A percentile compares a stretch with the other conserved stretches of the same genome.
Conservation (phyloP, 2,113 vertebrate genomes). For the Dendrocopos noguchii region DNA sequence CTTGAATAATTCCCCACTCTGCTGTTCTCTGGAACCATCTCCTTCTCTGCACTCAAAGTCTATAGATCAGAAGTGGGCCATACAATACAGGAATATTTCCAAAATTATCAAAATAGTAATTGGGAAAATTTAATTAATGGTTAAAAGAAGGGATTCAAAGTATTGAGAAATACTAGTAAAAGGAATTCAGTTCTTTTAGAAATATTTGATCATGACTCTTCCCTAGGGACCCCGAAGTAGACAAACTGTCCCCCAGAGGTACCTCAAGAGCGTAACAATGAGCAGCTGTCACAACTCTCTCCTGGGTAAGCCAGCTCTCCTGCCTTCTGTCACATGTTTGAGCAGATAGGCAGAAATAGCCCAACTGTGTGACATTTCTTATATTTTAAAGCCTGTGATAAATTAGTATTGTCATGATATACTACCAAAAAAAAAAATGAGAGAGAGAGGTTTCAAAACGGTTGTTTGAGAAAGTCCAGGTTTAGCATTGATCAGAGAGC, state of each 20-base stretch:
- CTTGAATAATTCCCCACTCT: not conserved
- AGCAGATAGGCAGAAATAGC: not conserved
- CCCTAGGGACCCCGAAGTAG: not conserved
- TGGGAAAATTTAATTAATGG: not conserved
- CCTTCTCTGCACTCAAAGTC: not conserved
- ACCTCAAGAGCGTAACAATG: not conserved
- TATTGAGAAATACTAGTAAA: not conserved
- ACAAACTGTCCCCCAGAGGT: not conserved
- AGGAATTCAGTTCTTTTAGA: not conserved
- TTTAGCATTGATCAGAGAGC: not conserved
- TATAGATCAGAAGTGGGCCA: not conserved
- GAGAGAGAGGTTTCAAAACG: not conserved
- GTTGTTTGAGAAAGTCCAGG: not conserved
- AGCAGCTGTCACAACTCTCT: not conserved
- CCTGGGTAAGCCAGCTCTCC: not conserved
- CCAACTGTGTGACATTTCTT: not conserved
- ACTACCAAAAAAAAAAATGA: not conserved
- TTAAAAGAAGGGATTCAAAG: not conserved
- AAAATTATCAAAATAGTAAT: not conserved
- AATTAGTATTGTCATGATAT: accelerated
- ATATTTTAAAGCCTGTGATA: not conserved
- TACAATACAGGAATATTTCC: not conserved
- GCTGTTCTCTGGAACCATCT: not conserved
- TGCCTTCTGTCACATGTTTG: not conserved
- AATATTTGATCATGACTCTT: not conserved